Evolutionary conservation across 2,113 vertebrate species (phyloP), one percentile per base, ranked within the genome.

Genomic region (Leptosomus discolor): DNA sequence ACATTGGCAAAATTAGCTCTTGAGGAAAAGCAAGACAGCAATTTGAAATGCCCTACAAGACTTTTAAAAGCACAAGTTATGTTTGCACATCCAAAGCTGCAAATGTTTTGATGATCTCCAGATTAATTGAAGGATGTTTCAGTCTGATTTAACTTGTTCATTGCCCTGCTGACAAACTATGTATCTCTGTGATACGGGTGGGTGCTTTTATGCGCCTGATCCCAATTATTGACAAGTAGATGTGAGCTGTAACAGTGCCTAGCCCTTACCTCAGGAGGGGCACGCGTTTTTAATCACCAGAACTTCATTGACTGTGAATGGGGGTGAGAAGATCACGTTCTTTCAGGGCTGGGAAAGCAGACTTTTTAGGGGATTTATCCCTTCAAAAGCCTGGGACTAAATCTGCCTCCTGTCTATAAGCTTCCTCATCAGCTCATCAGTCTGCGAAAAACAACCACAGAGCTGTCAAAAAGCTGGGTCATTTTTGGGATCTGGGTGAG

Each of bases 91-190:
- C 6, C 39, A 56, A 43, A 90, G 45, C 61, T 69, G 70, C 58
- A 45, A 90, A 92, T 68, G 74, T 85, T 93, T 88, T 93, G 65
- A 92, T 92, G 57, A 81, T 71, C 21, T 58, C 24, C 46, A 71
- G 53, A 76, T 90, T 93, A 95, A 93, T 46, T 93, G 70, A 82
- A 83, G 75, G 45, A 45, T 79, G 34, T 85, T 94, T 88, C 90
- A 61, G 73, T 27, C 65, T 87, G 65, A 68, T 90, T 88, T 83
- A 79, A 82, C 93, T 84, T 78, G 65, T 75, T 83, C 46, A 1
- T 75, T 45, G 48, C 69, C 43, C 32, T 68, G 46, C 57, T 93
- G 85, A 85, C 67, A 85, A 85, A 93, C 92, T 75, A 71, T 9
- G 15, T 79, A 23, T 69, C 43, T 85, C 34, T 75, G 69, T 70